Conservation (phyloP, 2,113 vertebrate genomes). For the Myiopsitta monachus region DNA sequence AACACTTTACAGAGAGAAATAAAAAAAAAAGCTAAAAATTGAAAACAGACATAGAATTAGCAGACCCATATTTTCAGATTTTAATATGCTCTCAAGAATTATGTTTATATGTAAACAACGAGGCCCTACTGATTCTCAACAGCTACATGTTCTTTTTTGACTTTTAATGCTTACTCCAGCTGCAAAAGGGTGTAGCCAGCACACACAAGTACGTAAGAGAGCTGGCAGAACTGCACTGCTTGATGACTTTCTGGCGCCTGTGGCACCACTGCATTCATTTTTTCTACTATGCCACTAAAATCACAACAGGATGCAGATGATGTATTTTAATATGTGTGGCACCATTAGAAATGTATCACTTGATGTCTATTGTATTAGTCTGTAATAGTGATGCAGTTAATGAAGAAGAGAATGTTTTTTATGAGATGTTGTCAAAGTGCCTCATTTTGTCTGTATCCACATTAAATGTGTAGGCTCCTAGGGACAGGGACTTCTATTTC, state of each 20-base stretch:
- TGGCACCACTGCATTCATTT: neutral
- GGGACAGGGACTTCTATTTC: neutral
- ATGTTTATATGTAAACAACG: neutral
- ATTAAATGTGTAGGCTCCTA: neutral
- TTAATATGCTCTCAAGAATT: neutral
- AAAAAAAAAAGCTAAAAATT: neutral
- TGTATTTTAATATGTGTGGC: neutral
- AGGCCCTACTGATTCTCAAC: neutral
- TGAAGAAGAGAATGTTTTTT: neutral
- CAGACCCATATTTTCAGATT: neutral
- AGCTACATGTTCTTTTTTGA: neutral
- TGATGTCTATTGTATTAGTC: neutral
- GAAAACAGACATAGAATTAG: neutral
- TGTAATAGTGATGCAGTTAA: neutral
- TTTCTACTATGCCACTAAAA: neutral
- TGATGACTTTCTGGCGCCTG: neutral
- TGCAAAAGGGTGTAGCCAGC: neutral
- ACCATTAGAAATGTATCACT: neutral
- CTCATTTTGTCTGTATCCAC: neutral
- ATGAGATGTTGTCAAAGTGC: neutral
- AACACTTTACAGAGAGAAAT: neutral
- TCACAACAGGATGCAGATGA: neutral
- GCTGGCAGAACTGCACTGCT: neutral
- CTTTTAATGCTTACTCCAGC: neutral
- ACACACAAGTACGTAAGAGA: neutral